These are phyloP conservation scores for Stegastes partitus DNA, from an alignment of 2,113 vertebrate species.

Conservation along the genomic window DNA sequence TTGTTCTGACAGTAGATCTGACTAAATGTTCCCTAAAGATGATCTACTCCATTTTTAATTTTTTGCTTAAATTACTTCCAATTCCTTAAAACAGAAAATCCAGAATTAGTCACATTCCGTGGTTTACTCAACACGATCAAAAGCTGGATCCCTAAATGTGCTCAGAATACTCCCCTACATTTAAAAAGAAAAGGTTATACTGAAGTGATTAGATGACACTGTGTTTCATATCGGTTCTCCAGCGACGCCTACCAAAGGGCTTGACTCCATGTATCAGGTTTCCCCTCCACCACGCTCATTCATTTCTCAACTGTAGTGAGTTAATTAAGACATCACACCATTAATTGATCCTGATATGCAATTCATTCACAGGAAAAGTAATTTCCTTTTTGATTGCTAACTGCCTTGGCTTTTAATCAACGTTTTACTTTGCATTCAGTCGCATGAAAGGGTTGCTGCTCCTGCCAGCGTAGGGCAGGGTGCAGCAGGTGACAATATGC, in stretches of 20 bases:
- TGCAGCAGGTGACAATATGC: slow-evolving; percentile 52
- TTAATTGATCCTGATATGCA: slow-evolving; percentile 79
- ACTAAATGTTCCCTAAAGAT: too few species aligned
- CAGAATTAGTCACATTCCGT: background rate
- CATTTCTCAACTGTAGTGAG: slow-evolving; percentile 54
- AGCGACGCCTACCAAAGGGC: background rate
- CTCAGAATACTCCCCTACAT: background rate
- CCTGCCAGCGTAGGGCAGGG: background rate
- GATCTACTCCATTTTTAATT: too few species aligned
- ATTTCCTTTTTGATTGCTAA: slow-evolving; percentile 76
- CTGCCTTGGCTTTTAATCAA: slow-evolving; percentile 66
- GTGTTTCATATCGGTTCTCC: slow-evolving; percentile 11
- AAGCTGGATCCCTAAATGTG: background rate
- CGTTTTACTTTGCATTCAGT: slow-evolving; percentile 60
- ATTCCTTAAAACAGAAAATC: background rate
- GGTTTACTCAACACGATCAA: background rate
- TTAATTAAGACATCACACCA: slow-evolving; percentile 67
- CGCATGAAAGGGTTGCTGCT: slow-evolving; percentile 46
- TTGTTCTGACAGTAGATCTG: too few species aligned
- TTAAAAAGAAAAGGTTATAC: background rate
- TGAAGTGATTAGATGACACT: background rate
- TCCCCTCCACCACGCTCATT: slow-evolving; percentile 12
- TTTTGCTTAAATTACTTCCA: background rate
- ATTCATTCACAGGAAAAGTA: slow-evolving; percentile 70
- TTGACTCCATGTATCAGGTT: slow-evolving; percentile 18